phyloP scores from a whole-genome alignment of 2,113 vertebrate genomes.

The Ibidorhyncha struthersii region DNA sequence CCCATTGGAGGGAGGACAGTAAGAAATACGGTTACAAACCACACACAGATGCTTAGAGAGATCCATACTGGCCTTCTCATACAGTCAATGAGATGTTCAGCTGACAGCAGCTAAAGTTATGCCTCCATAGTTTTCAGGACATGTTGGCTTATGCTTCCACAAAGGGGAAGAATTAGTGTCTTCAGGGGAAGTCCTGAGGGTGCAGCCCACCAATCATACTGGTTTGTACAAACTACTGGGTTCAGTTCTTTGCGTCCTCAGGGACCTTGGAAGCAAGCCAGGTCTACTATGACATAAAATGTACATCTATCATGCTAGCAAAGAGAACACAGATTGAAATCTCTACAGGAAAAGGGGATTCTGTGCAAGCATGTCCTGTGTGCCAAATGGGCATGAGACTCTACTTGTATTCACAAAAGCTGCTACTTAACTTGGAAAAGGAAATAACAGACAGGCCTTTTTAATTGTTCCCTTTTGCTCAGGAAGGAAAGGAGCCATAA shows the following conservation, averaged over 20 bases:
- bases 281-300: background rate
- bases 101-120: background rate
- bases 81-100: background rate
- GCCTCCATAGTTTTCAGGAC: background rate
- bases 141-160: background rate
- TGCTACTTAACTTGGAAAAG: background rate
- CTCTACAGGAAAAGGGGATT: background rate
- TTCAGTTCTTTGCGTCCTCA: background rate
- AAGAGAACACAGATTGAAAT: background rate
- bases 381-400: background rate
- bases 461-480: background rate
- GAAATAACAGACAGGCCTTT: background rate
- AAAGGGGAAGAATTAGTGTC: background rate
- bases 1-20: background rate
- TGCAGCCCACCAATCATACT: background rate
- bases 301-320: background rate
- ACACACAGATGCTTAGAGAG: background rate
- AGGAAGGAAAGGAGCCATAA: background rate
- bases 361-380: background rate
- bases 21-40: background rate
- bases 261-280: background rate
- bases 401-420: background rate
- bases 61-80: background rate
- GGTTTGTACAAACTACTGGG: background rate
- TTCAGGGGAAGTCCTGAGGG: background rate